Evolutionary conservation across 2,113 vertebrate genomes (phyloP), one percentile per base, ranked within the genome.

Genomic region (Myiozetetes cayanensis): DNA sequence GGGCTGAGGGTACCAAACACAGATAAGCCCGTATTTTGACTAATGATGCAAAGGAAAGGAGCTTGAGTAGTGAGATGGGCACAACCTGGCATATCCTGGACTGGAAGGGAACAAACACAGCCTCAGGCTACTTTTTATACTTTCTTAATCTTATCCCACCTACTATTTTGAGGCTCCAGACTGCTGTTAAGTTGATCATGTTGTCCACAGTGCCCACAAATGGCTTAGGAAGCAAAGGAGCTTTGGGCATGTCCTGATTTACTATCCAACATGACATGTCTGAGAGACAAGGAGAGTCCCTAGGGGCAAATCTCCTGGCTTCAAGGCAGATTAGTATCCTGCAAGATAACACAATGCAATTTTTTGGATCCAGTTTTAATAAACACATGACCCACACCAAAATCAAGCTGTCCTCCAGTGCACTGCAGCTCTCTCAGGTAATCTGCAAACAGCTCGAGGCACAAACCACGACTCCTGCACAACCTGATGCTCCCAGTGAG

Each of bases 131-230:
- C 18, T 79, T 87, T 90, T 75, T 62, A 66, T 22, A 65, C 44
- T 87, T 65, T 66, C 41, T 85, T 85, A 46, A 94, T 95, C 56
- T 85, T 92, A 95, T 92, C 89, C 70, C 33, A 82, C 52, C 66
- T 82, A 43, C 74, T 93, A 87, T 93, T 95, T 52, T 70, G 70
- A 82, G 91, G 72, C 23, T 82, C 89, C 89, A 96, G 85, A 85
- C 35, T 67, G 50, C 74, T 90, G 19, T 77, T 94, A 89, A 89
- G 37, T 73, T 86, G 79, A 94, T 91, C 77, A 37, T 47, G 61
- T 68, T 89, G 78, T 43, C 79, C 85, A 63, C 63, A 77, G 59
- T 44, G 19, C 67, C 35, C 8, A 37, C 28, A 90, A 75, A 95
- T 59, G 63, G 82, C 72, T 90, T 39, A 37, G 67, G 39, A 93